Evolutionary conservation across 2,888 invertebrate species (phyloP), one percentile per base, ranked within the genome.

Genomic region (Drosophila melanocephala): DNA sequence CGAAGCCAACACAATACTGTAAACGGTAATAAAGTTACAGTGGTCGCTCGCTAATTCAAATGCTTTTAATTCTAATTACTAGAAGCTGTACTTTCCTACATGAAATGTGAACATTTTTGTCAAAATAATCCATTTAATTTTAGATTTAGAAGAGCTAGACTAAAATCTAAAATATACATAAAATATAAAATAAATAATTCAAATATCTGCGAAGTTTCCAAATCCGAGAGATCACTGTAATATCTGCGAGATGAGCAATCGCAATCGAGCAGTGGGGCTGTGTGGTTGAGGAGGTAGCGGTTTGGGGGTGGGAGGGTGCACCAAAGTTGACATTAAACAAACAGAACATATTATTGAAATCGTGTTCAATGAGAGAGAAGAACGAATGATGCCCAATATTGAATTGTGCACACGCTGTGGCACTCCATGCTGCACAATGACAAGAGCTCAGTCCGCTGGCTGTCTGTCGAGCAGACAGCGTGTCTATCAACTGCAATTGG

Each of bases 371-470:
- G 53, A n/a, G 14, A 37, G 59, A 44, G 26, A 14, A 9, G 53
- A 35, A 55, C 37, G 39, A 42, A 26, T 35, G 33, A 53, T 56
- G 76, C 12, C 53, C 64, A 75, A 76, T 77, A 81, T 73, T 77
- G 79, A 81, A 77, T 75, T 79, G 81, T 79, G 75, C 89, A 69
- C 86, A 85, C 75, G 88, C 90, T 86, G 86, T 35, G 90, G 70
- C 79, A 85, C 88, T 87, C 87, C 69, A 81, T 51, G 67, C 37
- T 32, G 39, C 59, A 58, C 50, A 55, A 59, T 53, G 44, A 26
- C 53, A n/a, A 51, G 42, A 52, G 72, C 37, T 56, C 61, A 51
- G 26, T 62, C 28, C 35, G 14, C 30, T 16, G 50, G 22, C 44
- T 52, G 52, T 56, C 58, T 72, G 70, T 60, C 47, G 77, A 60